Conservation (phyloP, 30 jellyfish, hydroid and myxozoan genomes). For the Clytia hemisphaerica region DNA sequence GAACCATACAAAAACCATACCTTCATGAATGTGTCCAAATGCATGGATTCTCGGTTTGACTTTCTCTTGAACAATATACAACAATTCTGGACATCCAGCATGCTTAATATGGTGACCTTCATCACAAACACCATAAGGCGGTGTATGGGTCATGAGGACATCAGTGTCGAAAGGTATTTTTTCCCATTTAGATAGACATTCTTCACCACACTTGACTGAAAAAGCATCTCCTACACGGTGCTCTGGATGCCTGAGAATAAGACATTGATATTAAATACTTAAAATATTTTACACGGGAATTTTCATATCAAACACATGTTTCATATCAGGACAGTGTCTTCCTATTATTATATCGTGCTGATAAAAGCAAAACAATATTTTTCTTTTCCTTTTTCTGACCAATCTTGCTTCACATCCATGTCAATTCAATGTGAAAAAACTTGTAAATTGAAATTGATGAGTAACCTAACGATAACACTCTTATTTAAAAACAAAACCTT, state of each 20-base stretch:
- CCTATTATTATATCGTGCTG: no score
- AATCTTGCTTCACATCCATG: no score
- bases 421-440: no score
- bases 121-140: constrained; percentile 95
- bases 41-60: constrained; percentile 71
- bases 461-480: no score
- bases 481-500: no score
- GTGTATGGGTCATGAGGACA: constrained; percentile 76
- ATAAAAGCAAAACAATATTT: no score
- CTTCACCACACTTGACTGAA: constrained; percentile 57
- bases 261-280: neutral
- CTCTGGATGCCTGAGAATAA: constrained; percentile 45
- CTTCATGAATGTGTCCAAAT: constrained; percentile 97
- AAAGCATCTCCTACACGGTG: constrained; percentile 82
- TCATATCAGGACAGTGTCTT: no score
- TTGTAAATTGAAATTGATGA: no score
- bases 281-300: no score
- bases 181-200: constrained; percentile 62
- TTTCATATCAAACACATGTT: no score
- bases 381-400: no score
- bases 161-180: constrained; percentile 76
- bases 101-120: constrained; percentile 10
- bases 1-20: no score
- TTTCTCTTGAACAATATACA: constrained; percentile 70
- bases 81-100: constrained; percentile 86